These are phyloP conservation scores for Porphyrio hochstetteri DNA, from an alignment of 2,113 vertebrate genomes.

Conservation along the genomic window DNA sequence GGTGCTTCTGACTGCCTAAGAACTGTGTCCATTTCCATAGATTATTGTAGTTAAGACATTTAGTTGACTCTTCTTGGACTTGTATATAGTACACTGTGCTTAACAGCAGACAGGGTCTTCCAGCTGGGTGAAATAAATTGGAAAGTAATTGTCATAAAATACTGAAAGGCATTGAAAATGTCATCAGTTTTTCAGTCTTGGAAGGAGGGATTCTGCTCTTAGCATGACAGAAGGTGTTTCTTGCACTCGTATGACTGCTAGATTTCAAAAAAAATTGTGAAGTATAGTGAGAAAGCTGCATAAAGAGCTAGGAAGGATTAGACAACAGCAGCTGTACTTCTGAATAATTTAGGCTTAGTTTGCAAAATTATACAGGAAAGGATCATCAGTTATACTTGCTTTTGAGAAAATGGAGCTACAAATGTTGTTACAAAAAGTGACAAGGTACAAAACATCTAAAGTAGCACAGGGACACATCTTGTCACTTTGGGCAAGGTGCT, in stretches of 20 bases:
- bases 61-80: background rate
- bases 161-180: background rate
- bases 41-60: background rate
- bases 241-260: background rate
- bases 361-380: slow-evolving; percentile 34
- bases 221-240: slow-evolving; percentile 29
- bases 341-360: slow-evolving; percentile 55
- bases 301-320: slow-evolving; percentile 4
- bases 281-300: background rate
- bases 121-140: background rate
- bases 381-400: background rate
- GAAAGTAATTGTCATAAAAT: background rate
- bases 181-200: background rate
- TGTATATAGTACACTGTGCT: background rate
- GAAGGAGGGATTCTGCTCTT: background rate
- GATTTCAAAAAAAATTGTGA: background rate
- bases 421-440: slow-evolving; percentile 12
- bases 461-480: background rate
- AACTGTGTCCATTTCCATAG: background rate
- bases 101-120: background rate
- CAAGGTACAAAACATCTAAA: background rate
- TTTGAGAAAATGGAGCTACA: slow-evolving; percentile 6
- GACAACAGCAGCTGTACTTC: slow-evolving; percentile 51
- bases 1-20: background rate
- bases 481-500: background rate